A percentile compares a stretch with the other conserved stretches of the same genome.
Conservation (phyloP, 2,797 vertebrate genomes). For the Pteronotus mesoamericanus region DNA sequence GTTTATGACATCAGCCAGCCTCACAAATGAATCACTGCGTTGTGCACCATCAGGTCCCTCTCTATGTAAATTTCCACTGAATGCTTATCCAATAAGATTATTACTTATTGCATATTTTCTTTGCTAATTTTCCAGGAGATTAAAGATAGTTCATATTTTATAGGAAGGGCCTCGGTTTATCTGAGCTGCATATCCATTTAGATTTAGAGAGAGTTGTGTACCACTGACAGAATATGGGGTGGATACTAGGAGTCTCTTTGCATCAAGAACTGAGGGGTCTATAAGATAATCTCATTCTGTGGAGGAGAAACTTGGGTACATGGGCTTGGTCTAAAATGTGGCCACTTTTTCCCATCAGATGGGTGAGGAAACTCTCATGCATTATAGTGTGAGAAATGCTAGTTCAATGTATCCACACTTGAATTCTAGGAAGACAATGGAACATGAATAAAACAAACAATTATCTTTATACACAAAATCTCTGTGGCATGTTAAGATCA, state of each 20-base stretch:
- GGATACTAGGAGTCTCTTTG: neutral
- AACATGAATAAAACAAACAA: neutral
- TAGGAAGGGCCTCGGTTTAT: neutral
- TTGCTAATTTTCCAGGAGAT: constrained; percentile 63
- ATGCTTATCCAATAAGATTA: constrained; percentile 52
- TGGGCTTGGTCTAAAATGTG: neutral
- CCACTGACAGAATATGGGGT: neutral
- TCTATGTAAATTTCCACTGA: constrained; percentile 48
- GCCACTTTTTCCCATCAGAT: neutral
- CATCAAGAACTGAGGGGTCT: neutral
- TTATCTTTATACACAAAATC: neutral
- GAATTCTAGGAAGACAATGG: neutral
- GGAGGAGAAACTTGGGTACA: neutral
- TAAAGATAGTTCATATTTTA: neutral
- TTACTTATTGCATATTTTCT: constrained; percentile 59
- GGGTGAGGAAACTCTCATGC: neutral
- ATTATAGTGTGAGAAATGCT: neutral
- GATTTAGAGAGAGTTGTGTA: neutral
- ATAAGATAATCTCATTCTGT: neutral
- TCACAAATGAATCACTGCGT: constrained; percentile 54
- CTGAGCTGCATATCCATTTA: neutral
- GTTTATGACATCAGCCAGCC: constrained; percentile 57
- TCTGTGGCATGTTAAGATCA: neutral
- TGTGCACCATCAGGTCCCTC: neutral
- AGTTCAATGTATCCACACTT: neutral